Conservation (phyloP, 2,797 vertebrate species). For the Sebastes nivosus region DNA sequence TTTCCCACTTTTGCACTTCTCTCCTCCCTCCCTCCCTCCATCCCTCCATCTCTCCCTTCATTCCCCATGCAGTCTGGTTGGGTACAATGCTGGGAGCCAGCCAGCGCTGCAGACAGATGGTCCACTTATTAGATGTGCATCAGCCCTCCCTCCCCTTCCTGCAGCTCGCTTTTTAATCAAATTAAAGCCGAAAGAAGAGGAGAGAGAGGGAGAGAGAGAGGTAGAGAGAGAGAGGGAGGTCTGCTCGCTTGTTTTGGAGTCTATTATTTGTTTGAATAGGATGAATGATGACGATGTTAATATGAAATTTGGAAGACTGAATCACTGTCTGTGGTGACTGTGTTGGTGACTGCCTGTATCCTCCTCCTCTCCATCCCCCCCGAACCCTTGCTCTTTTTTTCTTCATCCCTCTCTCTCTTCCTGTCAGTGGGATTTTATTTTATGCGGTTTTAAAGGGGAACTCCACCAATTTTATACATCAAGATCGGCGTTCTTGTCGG, state of each 20-base stretch:
- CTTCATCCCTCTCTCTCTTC: background rate
- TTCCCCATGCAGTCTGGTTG: slow-evolving; percentile 82
- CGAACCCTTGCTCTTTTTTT: background rate
- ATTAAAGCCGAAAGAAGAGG: slow-evolving; percentile 89
- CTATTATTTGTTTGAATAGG: slow-evolving; percentile 72
- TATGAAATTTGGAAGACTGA: slow-evolving; percentile 65
- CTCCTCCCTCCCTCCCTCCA: background rate
- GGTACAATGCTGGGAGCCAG: slow-evolving; percentile 95
- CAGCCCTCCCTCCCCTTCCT: slow-evolving; percentile 92
- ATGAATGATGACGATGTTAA: slow-evolving; percentile 71
- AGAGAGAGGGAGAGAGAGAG: slow-evolving; percentile 59
- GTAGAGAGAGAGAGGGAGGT: slow-evolving; percentile 38
- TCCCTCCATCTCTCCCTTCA: slow-evolving; percentile 61
- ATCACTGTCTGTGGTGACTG: slow-evolving; percentile 28
- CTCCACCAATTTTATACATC: background rate
- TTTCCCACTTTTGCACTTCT: background rate
- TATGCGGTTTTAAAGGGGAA: slow-evolving; percentile 12
- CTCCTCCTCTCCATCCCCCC: background rate
- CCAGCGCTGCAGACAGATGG: slow-evolving; percentile 97
- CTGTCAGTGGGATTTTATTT: background rate
- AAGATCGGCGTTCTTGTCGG: background rate
- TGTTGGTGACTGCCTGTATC: slow-evolving; percentile 16
- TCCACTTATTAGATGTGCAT: slow-evolving; percentile 98
- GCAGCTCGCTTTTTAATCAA: slow-evolving; percentile 98
- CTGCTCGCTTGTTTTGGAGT: slow-evolving; percentile 67